Percentiles rank a stretch among this genome's conserved stretches.
phyloP scores from a whole-genome alignment of 2,888 invertebrate genomes.

The Serrognathus titanus region DNA sequence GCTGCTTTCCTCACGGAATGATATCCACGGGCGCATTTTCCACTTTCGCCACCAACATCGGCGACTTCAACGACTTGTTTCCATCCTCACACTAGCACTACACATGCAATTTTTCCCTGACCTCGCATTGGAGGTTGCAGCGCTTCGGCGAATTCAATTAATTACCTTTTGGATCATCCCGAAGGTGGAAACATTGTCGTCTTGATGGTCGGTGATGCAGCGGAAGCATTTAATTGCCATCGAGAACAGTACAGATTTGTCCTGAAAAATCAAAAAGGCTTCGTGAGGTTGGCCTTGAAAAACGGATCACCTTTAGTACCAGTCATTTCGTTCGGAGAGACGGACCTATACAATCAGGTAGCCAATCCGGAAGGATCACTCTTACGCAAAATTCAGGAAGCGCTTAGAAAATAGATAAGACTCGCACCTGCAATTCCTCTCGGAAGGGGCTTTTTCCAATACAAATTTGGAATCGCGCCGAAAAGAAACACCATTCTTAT shows the following conservation, averaged over 20 bases:
- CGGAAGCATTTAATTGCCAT: conserved; percentile 79
- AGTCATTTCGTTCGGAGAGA: conserved; percentile 87
- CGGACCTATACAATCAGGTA: conserved; percentile 76
- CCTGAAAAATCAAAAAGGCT: conserved; percentile 69
- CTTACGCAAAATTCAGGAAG: conserved; percentile 65
- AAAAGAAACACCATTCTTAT: conserved; percentile 80
- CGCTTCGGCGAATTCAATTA: conserved; percentile 64
- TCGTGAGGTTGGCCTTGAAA: conserved; percentile 39
- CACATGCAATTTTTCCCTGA: conserved; percentile 70
- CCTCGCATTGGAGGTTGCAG: conserved; percentile 57
- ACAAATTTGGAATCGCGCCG: conserved; percentile 68
- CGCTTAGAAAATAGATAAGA: conserved; percentile 63
- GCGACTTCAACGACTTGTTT: conserved; percentile 50
- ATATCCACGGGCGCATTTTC: conserved; percentile 74
- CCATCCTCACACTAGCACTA: conserved; percentile 59
- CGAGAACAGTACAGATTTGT: conserved; percentile 73
- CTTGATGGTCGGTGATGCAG: conserved; percentile 84
- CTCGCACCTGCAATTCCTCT: conserved; percentile 72
- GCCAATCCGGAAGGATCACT: conserved; percentile 68
- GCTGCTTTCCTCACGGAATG: conserved; percentile 85
- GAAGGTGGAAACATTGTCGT: conserved; percentile 61
- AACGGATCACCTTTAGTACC: conserved; percentile 79
- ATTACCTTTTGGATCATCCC: conserved; percentile 56
- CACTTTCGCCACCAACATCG: conserved; percentile 72
- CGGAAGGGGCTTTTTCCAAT: conserved; percentile 71